Evolutionary conservation across 2,113 vertebrate species (phyloP), one percentile per base, ranked within the genome.

Genomic region (Alethe diademata): DNA sequence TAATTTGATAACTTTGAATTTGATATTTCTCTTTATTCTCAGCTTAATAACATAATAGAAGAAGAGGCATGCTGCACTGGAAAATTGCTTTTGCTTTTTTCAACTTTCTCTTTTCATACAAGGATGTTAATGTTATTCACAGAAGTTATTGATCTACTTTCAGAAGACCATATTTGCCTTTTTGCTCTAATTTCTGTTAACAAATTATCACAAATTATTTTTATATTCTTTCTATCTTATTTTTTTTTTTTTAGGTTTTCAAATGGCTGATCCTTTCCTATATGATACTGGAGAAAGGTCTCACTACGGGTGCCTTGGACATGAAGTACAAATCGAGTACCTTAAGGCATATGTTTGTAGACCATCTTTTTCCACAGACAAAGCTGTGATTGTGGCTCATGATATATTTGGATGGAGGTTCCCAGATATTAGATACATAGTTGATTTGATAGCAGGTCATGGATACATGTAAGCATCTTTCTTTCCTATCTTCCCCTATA

Each of bases 361-460:
- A 84, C 98, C 98, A 57, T 76, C 97, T 3, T 71, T 78, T 25
- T 74, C 91, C 12, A 98, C 98, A 5, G 98, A 98, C 83, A 99
- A 98, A 93, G 99, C 98, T 7, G 86, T 99, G 72, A 97, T 99
- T 72, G 98, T 99, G 50, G 97, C 98, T 78, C 99, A 99, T n/a
- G 99, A 99, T 50, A 97, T 99, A 58, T 99, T 91, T 71, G 99
- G 99, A 62, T 99, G 99, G 99, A 91, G 94, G 26, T 97, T 99
- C 47, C 98, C 99, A 84, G 99, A 99, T 70, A 99, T 98, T 6
- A 98, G 99, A 98, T 99, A 98, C 61, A 98, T 99, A 91, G 98
- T 98, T 0, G 99, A 99, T 88, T 98, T 99, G 97, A 96, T 99
- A 40, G 98, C 99, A 23, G 83, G 97, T 38, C 98, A 98, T 31